These are phyloP conservation scores for Patella caerulea DNA, from an alignment of 2,888 invertebrate species.

Conservation along the genomic window DNA sequence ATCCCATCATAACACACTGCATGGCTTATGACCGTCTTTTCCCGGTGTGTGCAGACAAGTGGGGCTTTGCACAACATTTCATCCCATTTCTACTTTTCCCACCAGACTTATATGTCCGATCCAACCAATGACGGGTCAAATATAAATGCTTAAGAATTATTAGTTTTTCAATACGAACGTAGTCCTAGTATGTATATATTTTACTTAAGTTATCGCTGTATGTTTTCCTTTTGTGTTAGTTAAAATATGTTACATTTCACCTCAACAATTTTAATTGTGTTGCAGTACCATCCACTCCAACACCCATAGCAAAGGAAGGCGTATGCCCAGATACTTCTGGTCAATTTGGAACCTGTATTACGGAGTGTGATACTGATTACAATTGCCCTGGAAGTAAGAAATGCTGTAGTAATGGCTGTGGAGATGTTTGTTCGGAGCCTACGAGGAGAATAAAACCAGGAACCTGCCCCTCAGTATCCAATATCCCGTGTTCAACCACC, in stretches of 20 bases:
- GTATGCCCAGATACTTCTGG: neutral
- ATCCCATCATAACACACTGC: too few relatives aligned
- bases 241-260: too few relatives aligned
- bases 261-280: too few relatives aligned
- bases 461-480: neutral
- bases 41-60: too few relatives aligned
- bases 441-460: neutral
- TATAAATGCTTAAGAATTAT: neutral
- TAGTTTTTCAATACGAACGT: neutral
- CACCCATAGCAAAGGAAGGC: neutral
- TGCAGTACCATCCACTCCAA: neutral
- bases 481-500: neutral
- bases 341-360: neutral
- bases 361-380: neutral
- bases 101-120: too few relatives aligned
- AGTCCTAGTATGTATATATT: neutral
- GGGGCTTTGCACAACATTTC: too few relatives aligned
- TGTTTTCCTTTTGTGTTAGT: too few relatives aligned
- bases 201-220: neutral
- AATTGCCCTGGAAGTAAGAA: neutral
- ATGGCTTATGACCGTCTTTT: too few relatives aligned
- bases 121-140: too few relatives aligned
- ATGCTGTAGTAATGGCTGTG: neutral
- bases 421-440: neutral
- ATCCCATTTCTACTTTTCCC: too few relatives aligned